A percentile compares a stretch with the other conserved stretches of the same genome.
phyloP scores from a whole-genome alignment of 2,113 vertebrate species.

The Oncorhynchus gorbuscha region DNA sequence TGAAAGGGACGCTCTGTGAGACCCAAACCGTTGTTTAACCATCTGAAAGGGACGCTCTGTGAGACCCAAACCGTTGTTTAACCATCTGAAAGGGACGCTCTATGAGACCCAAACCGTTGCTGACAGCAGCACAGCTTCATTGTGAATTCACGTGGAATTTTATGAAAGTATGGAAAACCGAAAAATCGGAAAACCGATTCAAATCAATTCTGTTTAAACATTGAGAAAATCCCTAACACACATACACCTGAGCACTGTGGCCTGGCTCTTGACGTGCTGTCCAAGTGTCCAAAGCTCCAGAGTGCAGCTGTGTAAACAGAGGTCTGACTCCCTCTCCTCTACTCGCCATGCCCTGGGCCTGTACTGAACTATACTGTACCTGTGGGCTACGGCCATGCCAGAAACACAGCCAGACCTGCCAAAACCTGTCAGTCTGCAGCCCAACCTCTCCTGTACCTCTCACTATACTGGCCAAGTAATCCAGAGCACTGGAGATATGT shows the following conservation, averaged over 20 bases:
- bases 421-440: constrained; percentile 1
- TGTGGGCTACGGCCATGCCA: background rate
- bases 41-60: too few relatives aligned
- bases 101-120: too few relatives aligned
- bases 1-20: too few relatives aligned
- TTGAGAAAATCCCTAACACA: background rate
- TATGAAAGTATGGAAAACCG: too few relatives aligned
- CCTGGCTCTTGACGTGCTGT: background rate
- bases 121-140: too few relatives aligned
- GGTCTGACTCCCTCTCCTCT: background rate
- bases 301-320: constrained; percentile 13
- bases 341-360: background rate
- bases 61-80: too few relatives aligned
- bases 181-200: too few relatives aligned
- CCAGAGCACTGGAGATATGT: background rate
- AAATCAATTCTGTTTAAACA: too few relatives aligned
- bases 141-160: too few relatives aligned
- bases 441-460: constrained; percentile 10
- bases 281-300: background rate
- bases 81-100: too few relatives aligned
- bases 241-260: background rate
- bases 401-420: background rate
- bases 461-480: background rate
- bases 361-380: too few relatives aligned
- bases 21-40: too few relatives aligned